phyloP scores from a whole-genome alignment of 2,888 invertebrate genomes.

The Platerodrilus igneus region DNA sequence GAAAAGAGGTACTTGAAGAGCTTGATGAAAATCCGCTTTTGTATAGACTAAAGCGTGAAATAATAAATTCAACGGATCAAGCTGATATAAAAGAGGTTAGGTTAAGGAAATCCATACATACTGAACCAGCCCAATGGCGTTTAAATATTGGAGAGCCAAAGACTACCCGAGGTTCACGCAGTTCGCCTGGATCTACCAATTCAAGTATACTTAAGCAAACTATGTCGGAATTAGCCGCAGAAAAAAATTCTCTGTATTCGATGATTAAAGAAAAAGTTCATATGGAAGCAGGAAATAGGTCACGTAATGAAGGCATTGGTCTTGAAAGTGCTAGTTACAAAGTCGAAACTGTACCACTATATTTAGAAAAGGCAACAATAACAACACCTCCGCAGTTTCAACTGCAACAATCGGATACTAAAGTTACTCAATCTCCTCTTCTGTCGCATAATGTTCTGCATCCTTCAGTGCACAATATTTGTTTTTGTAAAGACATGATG shows the following conservation, averaged over 20 bases:
- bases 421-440: too few relatives aligned
- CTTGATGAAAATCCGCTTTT: conserved; percentile 54
- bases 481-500: conserved; percentile 38
- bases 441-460: conserved; percentile 39
- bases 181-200: too few relatives aligned
- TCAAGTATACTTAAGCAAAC: too few relatives aligned
- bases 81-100: conserved; percentile 35
- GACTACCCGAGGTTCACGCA: too few relatives aligned
- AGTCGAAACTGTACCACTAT: too few relatives aligned
- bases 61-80: conserved; percentile 42
- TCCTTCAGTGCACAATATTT: conserved; percentile 45
- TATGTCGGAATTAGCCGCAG: conserved; percentile 15
- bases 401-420: conserved; percentile 39
- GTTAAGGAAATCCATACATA: conserved; percentile 27
- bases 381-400: conserved; percentile 42
- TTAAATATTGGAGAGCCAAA: conserved; percentile 41
- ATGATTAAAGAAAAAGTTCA: conserved; percentile 20
- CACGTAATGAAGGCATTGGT: too few relatives aligned
- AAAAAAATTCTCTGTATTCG: conserved; percentile 17
- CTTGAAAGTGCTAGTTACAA: too few relatives aligned
- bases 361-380: too few relatives aligned
- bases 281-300: conserved; percentile 15
- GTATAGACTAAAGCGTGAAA: conserved; percentile 43
- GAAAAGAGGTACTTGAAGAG: conserved; percentile 61
- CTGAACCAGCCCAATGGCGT: conserved; percentile 41